phyloP scores from a whole-genome alignment of 1,140 invertebrate genomes.

The Globodera rostochiensis region DNA sequence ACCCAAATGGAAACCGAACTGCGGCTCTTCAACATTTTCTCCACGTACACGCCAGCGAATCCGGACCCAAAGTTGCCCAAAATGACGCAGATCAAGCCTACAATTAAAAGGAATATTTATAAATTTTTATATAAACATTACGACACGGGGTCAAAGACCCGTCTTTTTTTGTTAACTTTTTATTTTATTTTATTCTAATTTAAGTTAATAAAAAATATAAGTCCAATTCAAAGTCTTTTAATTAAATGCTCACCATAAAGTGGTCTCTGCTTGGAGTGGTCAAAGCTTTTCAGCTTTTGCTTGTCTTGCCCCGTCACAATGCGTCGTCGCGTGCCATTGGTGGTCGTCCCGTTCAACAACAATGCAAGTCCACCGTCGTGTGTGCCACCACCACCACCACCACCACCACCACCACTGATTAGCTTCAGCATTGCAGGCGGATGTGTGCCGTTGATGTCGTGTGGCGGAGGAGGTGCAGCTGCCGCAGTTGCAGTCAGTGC shows the following conservation, averaged over 20 bases:
- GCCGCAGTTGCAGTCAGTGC: not conserved
- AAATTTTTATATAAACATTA: too few species aligned
- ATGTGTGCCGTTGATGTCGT: not conserved
- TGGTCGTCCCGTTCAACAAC: not conserved
- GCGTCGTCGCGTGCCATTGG: not conserved
- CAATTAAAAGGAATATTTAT: not conserved
- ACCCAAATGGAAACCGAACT: constrained; percentile 93
- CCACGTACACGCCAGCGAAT: constrained; percentile 99
- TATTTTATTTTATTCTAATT: too few species aligned
- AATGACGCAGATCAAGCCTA: constrained; percentile 83
- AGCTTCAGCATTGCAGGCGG: not conserved
- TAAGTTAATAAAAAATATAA: too few species aligned
- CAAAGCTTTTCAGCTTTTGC: not conserved
- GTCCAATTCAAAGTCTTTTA: too few species aligned
- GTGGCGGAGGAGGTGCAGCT: not conserved
- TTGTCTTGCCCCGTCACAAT: not conserved
- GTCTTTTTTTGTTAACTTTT: too few species aligned
- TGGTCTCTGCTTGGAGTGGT: not conserved
- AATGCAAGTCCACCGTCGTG: not conserved
- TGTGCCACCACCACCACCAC: not conserved
- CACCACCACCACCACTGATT: not conserved
- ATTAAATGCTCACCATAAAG: not conserved
- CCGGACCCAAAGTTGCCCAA: constrained; percentile 91
- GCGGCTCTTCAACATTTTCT: constrained; percentile 88
- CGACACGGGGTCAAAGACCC: too few species aligned